A percentile compares a stretch with the other conserved stretches of the same genome.
Conservation (phyloP, 2,797 vertebrate genomes). For the Tamandua tetradactyla region DNA sequence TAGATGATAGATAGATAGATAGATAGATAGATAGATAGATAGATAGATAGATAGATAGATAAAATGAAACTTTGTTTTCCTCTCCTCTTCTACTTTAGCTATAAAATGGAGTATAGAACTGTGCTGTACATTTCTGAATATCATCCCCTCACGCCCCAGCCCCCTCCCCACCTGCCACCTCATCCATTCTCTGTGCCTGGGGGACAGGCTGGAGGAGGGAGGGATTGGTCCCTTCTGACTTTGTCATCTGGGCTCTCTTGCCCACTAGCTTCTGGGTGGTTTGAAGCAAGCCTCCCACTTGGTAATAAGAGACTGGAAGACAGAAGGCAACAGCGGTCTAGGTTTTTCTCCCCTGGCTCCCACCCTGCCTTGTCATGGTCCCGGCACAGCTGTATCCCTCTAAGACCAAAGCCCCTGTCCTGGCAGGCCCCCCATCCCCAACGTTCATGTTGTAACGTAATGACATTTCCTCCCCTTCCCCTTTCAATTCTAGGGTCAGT, state of each 20-base stretch:
- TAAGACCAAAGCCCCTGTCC: not conserved
- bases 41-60: no score
- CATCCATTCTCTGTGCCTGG: not conserved
- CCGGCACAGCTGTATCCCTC: not conserved
- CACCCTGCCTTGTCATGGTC: not conserved
- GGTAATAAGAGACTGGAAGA: not conserved
- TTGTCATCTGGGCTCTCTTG: not conserved
- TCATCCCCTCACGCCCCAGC: not conserved
- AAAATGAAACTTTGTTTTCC: not conserved
- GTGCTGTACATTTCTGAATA: not conserved
- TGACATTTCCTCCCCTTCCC: not conserved
- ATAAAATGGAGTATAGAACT: not conserved
- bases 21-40: no score
- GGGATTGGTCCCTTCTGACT: not conserved
- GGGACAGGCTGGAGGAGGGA: not conserved
- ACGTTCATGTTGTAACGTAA: not conserved
- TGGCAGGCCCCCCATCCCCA: not conserved
- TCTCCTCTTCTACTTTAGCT: not conserved
- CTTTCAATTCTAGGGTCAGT: not conserved
- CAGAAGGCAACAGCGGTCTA: not conserved
- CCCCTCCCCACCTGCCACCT: no score
- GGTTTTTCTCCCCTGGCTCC: not conserved
- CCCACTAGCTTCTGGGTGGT: not conserved
- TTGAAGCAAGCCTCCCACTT: not conserved
- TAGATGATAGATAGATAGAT: not conserved